Evolutionary conservation across 2,113 vertebrate species (phyloP).

Genomic region (Pelecanoides urinatrix): DNA sequence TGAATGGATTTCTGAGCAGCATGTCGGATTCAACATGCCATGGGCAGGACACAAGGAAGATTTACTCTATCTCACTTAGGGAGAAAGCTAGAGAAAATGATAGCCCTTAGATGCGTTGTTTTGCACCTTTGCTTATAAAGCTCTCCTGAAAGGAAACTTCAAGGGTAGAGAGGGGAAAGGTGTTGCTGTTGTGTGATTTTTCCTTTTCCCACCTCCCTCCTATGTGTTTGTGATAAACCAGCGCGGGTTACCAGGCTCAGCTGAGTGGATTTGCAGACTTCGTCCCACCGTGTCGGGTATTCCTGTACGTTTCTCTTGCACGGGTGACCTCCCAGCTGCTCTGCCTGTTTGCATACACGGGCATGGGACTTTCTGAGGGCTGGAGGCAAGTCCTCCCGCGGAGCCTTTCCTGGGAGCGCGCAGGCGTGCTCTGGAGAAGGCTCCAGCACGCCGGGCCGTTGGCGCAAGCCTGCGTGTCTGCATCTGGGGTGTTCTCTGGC

Average conservation of each 20-base stretch:
- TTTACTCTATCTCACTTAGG: background rate
- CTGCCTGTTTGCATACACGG: background rate
- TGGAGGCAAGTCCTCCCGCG: background rate
- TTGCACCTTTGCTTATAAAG: background rate
- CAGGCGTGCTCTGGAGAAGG: background rate
- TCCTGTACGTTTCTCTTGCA: background rate
- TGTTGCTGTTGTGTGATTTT: background rate
- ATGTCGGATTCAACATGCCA: background rate
- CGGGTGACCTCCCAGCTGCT: background rate
- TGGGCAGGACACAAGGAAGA: background rate
- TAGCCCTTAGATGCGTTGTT: background rate
- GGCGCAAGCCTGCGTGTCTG: background rate
- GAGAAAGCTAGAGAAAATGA: background rate
- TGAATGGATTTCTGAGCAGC: background rate
- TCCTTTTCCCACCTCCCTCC: background rate
- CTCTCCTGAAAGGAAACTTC: background rate
- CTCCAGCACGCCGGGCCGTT: background rate
- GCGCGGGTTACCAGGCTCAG: fast-evolving
- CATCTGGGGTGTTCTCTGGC: background rate
- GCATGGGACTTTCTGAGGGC: background rate
- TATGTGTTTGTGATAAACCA: background rate
- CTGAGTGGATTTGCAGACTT: fast-evolving
- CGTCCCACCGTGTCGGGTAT: fast-evolving
- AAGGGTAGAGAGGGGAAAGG: background rate
- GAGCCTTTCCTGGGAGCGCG: background rate